Base-by-base conservation (phyloP, 2,113 vertebrate genomes). In the Entomyzon cyanotis region DNA sequence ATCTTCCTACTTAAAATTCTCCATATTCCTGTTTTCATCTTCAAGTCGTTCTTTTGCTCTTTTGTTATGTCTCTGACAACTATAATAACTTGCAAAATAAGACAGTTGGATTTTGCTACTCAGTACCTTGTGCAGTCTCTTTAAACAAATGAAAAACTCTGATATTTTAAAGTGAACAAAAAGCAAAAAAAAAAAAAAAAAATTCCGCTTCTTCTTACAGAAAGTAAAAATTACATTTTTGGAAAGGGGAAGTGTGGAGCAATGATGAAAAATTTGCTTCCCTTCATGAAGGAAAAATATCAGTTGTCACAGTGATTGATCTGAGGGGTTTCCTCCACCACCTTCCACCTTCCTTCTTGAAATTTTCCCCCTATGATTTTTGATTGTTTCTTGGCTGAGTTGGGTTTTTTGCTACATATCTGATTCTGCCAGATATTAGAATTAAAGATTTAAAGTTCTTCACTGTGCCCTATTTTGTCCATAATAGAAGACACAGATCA, bases 241-340 rank as follows among this genome's bases (percentile, higher is more conserved):
- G 39, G 39, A 39, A 39, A 39, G 21, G 8, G 37, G 37, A 81
- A 77, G 53, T n/a, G 13, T 49, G 16, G 14, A 27, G 10, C 24
- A 75, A 30, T 41, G 84, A 39, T 20, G 42, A 89, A 77, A 3
- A 12, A 24, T 63, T 71, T 59, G 4, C 10, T 82, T 49, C 16
- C 5, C 25, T 59, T 83, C 7, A 22, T 7, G 37, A 44, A 39
- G 20, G 8, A 84, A 82, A 92, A 86, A 28, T 9, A 15, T 1
- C 12, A 35, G 27, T 37, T 11, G 4, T 19, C 19, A 42, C 2
- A 5, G 37, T 35, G 77, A 80, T 69, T 11, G 2, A 15, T 27
- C 31, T 64, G 21, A 55, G 33, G 7, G 7, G 3, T 10, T 52
- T 20, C 4, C 7, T 1, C 7, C 4, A 39, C 4, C 6, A 19